Percentiles rank a stretch among this genome's conserved stretches.
Conservation (phyloP, 2,888 invertebrate genomes). For the Antheraea yamamai region DNA sequence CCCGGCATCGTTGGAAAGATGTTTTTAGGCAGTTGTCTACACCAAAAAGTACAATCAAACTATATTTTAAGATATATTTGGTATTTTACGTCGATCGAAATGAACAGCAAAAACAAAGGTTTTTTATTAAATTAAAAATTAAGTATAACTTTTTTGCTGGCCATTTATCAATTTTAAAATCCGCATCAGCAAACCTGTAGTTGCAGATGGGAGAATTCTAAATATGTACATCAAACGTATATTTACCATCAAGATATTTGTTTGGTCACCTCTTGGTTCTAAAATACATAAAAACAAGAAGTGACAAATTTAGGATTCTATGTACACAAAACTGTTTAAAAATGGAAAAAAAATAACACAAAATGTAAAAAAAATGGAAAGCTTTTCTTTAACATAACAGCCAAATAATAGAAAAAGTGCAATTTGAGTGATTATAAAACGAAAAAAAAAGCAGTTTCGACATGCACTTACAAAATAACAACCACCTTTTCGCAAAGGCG, state of each 20-base stretch:
- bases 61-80: slow-evolving; percentile 13
- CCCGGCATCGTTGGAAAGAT: slow-evolving; percentile 22
- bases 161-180: neutral
- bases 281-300: neutral
- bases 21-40: slow-evolving; percentile 19
- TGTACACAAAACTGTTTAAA: neutral
- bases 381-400: slow-evolving; percentile 63
- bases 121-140: neutral
- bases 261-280: neutral
- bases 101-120: neutral
- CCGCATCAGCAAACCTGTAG: neutral
- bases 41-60: slow-evolving; percentile 8
- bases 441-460: slow-evolving; percentile 31
- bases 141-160: neutral
- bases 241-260: neutral
- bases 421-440: slow-evolving; percentile 33
- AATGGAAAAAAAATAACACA: slow-evolving; percentile 26
- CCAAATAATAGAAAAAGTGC: slow-evolving; percentile 58
- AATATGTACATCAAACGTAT: slow-evolving; percentile 3
- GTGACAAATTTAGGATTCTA: neutral
- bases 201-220: neutral
- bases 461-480: slow-evolving; percentile 33
- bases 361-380: slow-evolving; percentile 31
- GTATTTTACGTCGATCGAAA: neutral
- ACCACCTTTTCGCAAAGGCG: slow-evolving; percentile 19